Base-by-base conservation (phyloP, 2,797 vertebrate genomes). In the Saxicola maurus region DNA sequence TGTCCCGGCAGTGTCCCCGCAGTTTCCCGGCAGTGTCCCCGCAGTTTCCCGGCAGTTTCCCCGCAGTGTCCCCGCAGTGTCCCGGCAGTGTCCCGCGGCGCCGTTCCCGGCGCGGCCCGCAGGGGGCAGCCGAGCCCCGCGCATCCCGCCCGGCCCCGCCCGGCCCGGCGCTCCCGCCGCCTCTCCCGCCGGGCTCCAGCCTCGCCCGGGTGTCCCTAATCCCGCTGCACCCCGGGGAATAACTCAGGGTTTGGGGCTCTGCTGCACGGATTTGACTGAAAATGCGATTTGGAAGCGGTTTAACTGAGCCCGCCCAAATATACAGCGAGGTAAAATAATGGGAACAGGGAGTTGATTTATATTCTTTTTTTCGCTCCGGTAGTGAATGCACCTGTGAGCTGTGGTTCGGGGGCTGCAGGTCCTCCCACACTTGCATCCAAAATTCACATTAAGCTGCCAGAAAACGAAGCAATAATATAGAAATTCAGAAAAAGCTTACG, bases 141-240 rank as follows among this genome's bases (percentile, higher is more conserved):
- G 51, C 40, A 71, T 55, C n/a, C 57, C 59, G 72, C 30, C 57
- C 45, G 35, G 23, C 42, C 3, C 38, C 67, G 38, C 51, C 51
- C 68, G 31, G 19, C 11, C 48, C 27, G 48, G 1, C 24, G 25
- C 60, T 40, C 13, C 65, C 10, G 5, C 28, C 13, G 17, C 17
- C 7, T 3, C 33, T 23, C 35, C 4, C 2, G 23, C 43, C 0
- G 45, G 10, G 25, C 11, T 25, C 11, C 48, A 0, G 21, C 31
- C 23, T 6, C 17, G 2, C 1, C 55, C 13, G 1, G 0, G 0
- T 0, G 4, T 1, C 13, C 45, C 1, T 3, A 1, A 37, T 1
- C 17, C 18, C 38, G 1, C 14, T 4, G 40, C 60, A 0, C 1
- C 9, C 6, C 2, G 8, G 2, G 18, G 31, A 9, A 5, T 13